phyloP scores from a whole-genome alignment of 2,888 invertebrate species.

The Mimumesa dahlbomi region DNA sequence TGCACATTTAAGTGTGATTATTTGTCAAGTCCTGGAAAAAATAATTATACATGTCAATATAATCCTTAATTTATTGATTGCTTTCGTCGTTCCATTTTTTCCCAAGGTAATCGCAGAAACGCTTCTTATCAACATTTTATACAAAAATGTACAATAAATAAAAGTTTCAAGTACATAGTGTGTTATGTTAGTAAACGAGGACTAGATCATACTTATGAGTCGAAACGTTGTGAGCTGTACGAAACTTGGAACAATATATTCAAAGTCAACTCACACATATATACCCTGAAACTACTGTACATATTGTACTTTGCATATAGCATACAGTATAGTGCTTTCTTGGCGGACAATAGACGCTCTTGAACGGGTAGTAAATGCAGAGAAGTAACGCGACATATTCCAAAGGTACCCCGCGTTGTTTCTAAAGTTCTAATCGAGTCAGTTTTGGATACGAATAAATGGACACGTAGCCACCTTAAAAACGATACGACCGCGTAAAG shows the following conservation, averaged over 20 bases:
- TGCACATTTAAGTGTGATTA: constrained; percentile 23
- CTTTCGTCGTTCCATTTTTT: constrained; percentile 13
- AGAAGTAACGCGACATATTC: too few relatives aligned
- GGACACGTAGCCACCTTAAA: too few relatives aligned
- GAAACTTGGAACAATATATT: not conserved
- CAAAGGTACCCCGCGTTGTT: too few relatives aligned
- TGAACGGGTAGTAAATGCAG: not conserved
- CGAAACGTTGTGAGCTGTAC: constrained; percentile 4
- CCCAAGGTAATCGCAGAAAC: constrained; percentile 4
- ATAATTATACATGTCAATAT: constrained; percentile 4
- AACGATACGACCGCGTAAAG: too few relatives aligned
- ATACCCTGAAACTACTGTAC: not conserved
- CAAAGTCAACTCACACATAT: not conserved
- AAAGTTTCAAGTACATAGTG: constrained; percentile 37
- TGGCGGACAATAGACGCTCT: too few relatives aligned
- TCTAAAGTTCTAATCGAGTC: too few relatives aligned
- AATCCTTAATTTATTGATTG: constrained; percentile 30
- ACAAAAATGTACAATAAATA: constrained; percentile 49
- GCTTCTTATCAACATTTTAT: constrained; percentile 37
- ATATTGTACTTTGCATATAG: too few relatives aligned
- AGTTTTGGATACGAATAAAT: too few relatives aligned
- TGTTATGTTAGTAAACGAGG: constrained; percentile 29
- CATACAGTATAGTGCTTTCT: too few relatives aligned
- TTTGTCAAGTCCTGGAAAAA: not conserved
- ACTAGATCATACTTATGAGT: constrained; percentile 42